Evolutionary conservation across 2,113 vertebrate species (phyloP).

Genomic region (Hemicordylus capensis): DNA sequence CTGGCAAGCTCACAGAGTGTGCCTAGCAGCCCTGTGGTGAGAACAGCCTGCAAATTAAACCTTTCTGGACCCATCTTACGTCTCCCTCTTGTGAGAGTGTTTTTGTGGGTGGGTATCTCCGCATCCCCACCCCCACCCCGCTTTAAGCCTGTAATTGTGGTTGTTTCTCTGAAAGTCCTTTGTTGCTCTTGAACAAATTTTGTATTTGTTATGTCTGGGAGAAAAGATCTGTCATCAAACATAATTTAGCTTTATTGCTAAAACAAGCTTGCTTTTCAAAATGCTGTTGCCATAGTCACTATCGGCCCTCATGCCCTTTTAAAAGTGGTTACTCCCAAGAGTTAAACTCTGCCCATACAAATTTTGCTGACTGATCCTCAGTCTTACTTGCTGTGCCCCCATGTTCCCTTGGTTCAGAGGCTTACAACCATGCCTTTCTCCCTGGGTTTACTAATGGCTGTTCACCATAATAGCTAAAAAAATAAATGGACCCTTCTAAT

Average conservation of each 20-base stretch:
- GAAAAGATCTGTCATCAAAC: not conserved
- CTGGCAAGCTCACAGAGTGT: not conserved
- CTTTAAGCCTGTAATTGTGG: not conserved
- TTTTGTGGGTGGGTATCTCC: too few species aligned
- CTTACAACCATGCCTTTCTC: not conserved
- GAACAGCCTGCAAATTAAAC: conserved; percentile 29
- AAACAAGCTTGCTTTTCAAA: not conserved
- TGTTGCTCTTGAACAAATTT: too few species aligned
- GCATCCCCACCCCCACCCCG: not conserved
- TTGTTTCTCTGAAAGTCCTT: not conserved
- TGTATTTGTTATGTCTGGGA: conserved; percentile 13
- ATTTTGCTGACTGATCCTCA: too few species aligned
- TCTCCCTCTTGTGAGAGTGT: not conserved
- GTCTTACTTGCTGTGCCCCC: not conserved
- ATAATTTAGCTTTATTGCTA: not conserved
- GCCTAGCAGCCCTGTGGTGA: not conserved
- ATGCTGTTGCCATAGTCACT: not conserved
- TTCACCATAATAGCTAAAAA: not conserved
- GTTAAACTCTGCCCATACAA: not conserved
- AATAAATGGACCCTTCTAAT: not conserved
- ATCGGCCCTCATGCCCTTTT: not conserved
- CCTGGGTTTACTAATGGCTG: not conserved
- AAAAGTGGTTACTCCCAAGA: not conserved
- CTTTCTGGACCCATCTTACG: not conserved
- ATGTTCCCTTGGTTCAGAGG: not conserved